These are phyloP conservation scores for Nannoperca obscura DNA, from an alignment of 2,797 vertebrate genomes.

Conservation along the genomic window DNA sequence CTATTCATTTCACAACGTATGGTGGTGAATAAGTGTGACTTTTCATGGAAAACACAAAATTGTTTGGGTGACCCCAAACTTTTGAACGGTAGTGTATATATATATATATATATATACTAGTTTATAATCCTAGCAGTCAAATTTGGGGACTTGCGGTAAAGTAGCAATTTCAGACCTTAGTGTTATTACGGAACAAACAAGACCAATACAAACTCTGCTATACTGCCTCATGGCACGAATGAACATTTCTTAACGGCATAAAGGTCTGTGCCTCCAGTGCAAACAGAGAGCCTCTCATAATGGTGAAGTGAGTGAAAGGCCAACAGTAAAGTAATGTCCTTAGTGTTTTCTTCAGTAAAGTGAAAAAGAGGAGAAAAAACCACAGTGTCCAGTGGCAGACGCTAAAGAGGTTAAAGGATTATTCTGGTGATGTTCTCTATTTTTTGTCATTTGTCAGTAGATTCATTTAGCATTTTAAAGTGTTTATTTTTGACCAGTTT, in stretches of 20 bases:
- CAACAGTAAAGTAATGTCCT: background rate
- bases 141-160: background rate
- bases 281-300: constrained; percentile 12
- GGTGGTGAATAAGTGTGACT: too few species aligned
- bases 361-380: background rate
- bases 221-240: background rate
- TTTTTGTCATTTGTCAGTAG: background rate
- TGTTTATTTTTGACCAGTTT: too few species aligned
- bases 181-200: constrained; percentile 14
- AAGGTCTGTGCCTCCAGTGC: background rate
- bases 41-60: too few species aligned
- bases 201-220: background rate
- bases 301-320: constrained; percentile 4
- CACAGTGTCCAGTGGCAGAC: background rate
- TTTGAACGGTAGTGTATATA: too few species aligned
- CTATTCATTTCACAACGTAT: too few species aligned
- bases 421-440: background rate
- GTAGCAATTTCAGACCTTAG: background rate
- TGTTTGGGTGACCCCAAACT: too few species aligned
- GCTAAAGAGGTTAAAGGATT: background rate
- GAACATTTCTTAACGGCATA: background rate
- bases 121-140: background rate
- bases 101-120: background rate
- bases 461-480: too few species aligned
- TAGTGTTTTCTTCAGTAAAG: background rate